Conservation (phyloP, 2,797 vertebrate genomes). For the Liasis olivaceus region DNA sequence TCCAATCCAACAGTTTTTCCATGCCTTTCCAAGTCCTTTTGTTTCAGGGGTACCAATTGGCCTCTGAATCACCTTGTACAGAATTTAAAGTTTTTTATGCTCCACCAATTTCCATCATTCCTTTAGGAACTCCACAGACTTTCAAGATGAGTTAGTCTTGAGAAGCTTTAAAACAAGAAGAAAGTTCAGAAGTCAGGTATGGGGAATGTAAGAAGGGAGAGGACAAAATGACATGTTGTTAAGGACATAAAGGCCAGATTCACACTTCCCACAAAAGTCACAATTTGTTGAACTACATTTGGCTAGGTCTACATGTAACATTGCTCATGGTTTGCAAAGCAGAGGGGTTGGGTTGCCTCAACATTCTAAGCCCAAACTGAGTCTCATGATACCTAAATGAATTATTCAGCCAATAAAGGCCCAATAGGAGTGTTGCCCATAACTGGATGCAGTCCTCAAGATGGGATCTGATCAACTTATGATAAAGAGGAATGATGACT, state of each 20-base stretch:
- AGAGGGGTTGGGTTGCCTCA: background rate
- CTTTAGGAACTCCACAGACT: background rate
- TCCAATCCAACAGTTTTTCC: constrained; percentile 33
- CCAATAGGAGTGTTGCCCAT: background rate
- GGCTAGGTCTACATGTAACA: background rate
- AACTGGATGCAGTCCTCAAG: background rate
- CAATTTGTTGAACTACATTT: background rate
- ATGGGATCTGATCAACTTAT: background rate
- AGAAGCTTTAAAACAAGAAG: background rate
- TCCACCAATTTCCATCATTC: background rate
- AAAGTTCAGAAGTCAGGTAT: background rate
- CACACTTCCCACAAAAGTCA: background rate
- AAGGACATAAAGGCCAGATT: background rate
- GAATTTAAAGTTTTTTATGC: background rate
- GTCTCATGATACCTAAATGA: background rate
- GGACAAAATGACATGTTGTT: too few relatives aligned
- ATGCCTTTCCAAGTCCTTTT: background rate
- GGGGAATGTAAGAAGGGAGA: background rate
- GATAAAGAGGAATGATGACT: background rate
- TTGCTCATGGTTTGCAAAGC: background rate
- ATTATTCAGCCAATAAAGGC: background rate
- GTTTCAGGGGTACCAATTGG: background rate
- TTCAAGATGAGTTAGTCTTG: background rate
- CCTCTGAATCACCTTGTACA: background rate
- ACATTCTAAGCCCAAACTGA: background rate